phyloP scores from a whole-genome alignment of 2,113 vertebrate species.

The Sarotherodon lohbergeri region DNA sequence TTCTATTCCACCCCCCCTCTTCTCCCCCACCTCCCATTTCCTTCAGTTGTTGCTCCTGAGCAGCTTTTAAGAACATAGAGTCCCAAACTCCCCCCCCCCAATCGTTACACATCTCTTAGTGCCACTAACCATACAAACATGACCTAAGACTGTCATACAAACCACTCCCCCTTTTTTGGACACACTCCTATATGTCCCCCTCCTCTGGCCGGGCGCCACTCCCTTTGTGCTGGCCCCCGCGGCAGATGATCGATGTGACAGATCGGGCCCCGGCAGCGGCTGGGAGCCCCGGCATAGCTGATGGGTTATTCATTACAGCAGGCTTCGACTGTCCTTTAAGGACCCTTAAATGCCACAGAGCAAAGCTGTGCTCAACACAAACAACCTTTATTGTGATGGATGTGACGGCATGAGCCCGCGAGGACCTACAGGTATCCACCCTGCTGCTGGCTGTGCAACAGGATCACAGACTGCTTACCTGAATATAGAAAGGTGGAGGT shows the following conservation, averaged over 20 bases:
- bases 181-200: constrained; percentile 14
- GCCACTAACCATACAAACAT: background rate
- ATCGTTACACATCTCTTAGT: background rate
- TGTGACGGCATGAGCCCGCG: background rate
- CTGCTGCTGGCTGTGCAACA: constrained; percentile 2
- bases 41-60: background rate
- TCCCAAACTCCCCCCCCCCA: background rate
- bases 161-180: background rate
- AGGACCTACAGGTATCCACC: constrained; percentile 40
- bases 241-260: constrained; percentile 59
- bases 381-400: constrained; percentile 57
- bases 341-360: constrained; percentile 52
- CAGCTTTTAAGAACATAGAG: background rate
- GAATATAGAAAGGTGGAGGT: background rate
- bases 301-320: constrained; percentile 63
- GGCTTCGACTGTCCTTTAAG: constrained; percentile 52
- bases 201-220: background rate
- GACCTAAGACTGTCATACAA: background rate
- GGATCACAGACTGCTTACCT: background rate
- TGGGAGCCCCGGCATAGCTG: constrained; percentile 33
- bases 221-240: background rate
- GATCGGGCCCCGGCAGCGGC: constrained; percentile 10
- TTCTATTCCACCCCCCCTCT: background rate
- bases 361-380: constrained; percentile 17
- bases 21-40: background rate